Percentiles rank a stretch among this genome's conserved stretches.
phyloP scores from a whole-genome alignment of 2,888 invertebrate species.

The Neria commutata region DNA sequence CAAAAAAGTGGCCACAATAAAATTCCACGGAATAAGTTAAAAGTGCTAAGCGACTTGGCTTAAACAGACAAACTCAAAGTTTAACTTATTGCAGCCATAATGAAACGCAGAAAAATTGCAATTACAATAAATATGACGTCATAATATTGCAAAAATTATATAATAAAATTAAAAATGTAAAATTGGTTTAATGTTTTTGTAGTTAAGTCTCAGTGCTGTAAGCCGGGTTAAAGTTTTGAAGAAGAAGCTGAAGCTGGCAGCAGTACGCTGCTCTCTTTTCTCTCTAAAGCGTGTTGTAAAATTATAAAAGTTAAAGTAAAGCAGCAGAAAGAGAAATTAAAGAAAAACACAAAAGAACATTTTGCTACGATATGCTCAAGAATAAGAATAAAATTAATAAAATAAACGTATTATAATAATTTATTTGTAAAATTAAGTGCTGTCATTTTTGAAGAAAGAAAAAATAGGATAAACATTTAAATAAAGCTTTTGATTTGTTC shows the following conservation, averaged over 20 bases:
- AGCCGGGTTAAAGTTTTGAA: constrained; percentile 2
- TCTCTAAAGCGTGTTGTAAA: neutral
- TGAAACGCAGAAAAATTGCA: neutral
- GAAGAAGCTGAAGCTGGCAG: neutral
- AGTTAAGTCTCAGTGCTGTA: neutral
- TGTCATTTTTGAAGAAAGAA: constrained; percentile 7
- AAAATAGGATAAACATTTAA: constrained; percentile 7
- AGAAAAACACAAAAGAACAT: constrained; percentile 5
- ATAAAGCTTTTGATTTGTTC: neutral
- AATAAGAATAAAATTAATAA: neutral
- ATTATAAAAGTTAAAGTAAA: neutral
- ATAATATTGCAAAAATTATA: neutral
- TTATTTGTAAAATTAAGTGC: neutral
- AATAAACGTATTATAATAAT: neutral
- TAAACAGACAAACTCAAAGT: constrained; percentile 22
- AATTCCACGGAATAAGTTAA: constrained; percentile 4
- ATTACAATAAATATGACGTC: neutral
- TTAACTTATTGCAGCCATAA: constrained; percentile 16
- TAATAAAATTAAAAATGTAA: neutral
- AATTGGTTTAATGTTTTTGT: constrained; percentile 13
- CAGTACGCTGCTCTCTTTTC: neutral
- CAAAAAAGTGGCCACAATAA: neutral
- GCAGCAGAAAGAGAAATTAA: neutral
- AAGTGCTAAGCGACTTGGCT: neutral
- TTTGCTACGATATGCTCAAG: constrained; percentile 24